Evolutionary conservation across 1,140 invertebrate genomes (phyloP).

Genomic region (Lerema accius): DNA sequence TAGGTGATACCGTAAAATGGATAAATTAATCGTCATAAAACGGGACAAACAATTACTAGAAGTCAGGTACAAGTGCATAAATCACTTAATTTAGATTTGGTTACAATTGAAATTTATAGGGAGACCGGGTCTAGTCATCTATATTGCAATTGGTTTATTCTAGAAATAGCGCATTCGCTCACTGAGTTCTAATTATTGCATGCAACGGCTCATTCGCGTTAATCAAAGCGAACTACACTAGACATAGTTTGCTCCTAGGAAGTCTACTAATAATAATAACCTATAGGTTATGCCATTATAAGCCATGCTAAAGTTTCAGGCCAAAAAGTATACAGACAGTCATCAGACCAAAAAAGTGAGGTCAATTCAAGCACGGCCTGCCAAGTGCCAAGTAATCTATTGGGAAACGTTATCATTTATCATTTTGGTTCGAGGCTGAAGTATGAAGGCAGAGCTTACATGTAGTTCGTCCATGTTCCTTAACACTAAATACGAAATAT

Average conservation of each 20-base stretch:
- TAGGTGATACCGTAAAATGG: no score
- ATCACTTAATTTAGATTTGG: slow-evolving; percentile 10
- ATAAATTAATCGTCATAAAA: no score
- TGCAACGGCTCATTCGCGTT: slow-evolving; percentile 37
- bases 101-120: slow-evolving; percentile 28
- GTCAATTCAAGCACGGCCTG: no score
- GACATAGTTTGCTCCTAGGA: slow-evolving; percentile 34
- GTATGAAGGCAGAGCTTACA: slow-evolving; percentile 15
- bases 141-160: slow-evolving; percentile 33
- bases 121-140: slow-evolving; percentile 25
- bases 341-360: no score
- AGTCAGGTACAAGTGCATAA: neutral
- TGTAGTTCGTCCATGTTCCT: neutral
- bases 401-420: no score
- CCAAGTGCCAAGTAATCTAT: no score
- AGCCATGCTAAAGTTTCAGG: neutral
- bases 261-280: slow-evolving; percentile 15
- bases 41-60: slow-evolving; percentile 4
- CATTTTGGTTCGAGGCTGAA: no score
- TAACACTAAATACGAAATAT: no score
- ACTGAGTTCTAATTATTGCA: slow-evolving; percentile 40
- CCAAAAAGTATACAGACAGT: no score
- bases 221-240: slow-evolving; percentile 40
- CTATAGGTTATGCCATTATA: no score
- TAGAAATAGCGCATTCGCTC: slow-evolving; percentile 39